Conservation (phyloP, 2,888 invertebrate genomes). For the Busseola fusca region DNA sequence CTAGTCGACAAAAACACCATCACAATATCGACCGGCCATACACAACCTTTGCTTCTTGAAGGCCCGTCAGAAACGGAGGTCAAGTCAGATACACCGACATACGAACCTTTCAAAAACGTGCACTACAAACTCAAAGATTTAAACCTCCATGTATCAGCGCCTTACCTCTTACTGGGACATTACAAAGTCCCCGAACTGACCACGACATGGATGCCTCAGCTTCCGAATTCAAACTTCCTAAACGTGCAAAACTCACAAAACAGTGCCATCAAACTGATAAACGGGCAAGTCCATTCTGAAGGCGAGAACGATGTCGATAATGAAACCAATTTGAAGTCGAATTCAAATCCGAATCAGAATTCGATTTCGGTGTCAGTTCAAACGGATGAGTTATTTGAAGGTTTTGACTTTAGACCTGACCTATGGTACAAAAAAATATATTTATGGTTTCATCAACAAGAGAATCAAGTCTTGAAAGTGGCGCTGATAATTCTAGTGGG, state of each 20-base stretch:
- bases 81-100: conserved; percentile 72
- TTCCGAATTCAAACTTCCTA: conserved; percentile 78
- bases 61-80: conserved; percentile 88
- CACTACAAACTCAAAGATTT: conserved; percentile 83
- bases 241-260: conserved; percentile 71
- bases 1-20: conserved; percentile 97
- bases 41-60: conserved; percentile 92
- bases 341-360: conserved; percentile 72
- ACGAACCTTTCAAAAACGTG: conserved; percentile 87
- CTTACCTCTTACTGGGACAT: conserved; percentile 90
- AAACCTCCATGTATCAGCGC: conserved; percentile 82
- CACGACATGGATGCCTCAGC: conserved; percentile 82
- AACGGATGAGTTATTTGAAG: conserved; percentile 88
- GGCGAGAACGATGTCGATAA: conserved; percentile 80
- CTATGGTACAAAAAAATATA: conserved; percentile 84
- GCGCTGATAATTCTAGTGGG: conserved; percentile 91
- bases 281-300: conserved; percentile 79
- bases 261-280: conserved; percentile 77
- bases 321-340: conserved; percentile 82
- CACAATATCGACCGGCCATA: conserved; percentile 93
- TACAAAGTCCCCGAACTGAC: conserved; percentile 92
- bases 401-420: conserved; percentile 78
- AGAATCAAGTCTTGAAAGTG: conserved; percentile 92
- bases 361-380: conserved; percentile 88
- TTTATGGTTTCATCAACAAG: conserved; percentile 92